A percentile compares a stretch with the other conserved stretches of the same genome.
Conservation (phyloP, 2,888 invertebrate species). For the Taphrorychus bicolor region DNA sequence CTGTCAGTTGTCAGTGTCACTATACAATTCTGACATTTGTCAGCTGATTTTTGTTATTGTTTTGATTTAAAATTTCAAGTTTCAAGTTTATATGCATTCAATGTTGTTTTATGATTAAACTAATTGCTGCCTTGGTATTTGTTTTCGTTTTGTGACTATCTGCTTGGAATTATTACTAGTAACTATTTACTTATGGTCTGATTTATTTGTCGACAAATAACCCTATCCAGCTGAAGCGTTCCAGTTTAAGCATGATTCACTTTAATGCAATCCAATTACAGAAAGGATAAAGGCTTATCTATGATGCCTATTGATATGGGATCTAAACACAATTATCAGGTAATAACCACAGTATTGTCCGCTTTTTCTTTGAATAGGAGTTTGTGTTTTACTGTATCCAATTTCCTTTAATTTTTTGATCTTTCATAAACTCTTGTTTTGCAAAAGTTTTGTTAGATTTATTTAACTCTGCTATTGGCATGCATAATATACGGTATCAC, state of each 20-base stretch:
- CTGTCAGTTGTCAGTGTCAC: too few species aligned
- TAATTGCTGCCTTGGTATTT: not conserved
- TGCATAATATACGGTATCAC: conserved; percentile 23
- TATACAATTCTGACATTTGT: not conserved
- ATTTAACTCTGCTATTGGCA: not conserved
- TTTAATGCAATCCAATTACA: not conserved
- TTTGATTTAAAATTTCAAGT: not conserved
- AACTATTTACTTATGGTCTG: too few species aligned
- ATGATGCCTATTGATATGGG: conserved; percentile 20
- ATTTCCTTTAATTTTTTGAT: not conserved
- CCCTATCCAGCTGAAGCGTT: too few species aligned
- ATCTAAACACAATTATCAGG: conserved; percentile 26
- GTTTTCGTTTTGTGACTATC: too few species aligned
- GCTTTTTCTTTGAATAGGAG: not conserved
- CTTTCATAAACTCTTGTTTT: not conserved
- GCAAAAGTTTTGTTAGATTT: not conserved
- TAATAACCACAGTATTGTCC: conserved; percentile 3
- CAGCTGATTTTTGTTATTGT: not conserved
- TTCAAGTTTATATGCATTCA: not conserved
- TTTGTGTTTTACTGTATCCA: not conserved
- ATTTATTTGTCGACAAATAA: too few species aligned
- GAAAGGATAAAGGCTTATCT: not conserved
- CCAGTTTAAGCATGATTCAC: not conserved
- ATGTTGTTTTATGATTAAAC: not conserved
- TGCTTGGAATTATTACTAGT: too few species aligned